Conservation (phyloP, 2,797 vertebrate genomes). For the Pipistrellus pygmaeus region DNA sequence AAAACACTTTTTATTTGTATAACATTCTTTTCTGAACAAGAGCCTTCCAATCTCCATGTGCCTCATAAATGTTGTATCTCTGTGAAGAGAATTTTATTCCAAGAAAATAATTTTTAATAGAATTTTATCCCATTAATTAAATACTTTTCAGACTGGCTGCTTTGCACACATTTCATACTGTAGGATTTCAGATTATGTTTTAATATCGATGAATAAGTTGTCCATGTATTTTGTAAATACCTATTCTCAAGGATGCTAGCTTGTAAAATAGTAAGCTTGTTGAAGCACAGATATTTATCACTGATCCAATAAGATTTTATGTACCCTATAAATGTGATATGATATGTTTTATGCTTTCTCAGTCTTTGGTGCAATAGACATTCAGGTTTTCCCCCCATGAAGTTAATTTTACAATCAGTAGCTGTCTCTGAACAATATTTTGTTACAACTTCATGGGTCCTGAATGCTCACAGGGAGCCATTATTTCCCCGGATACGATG, state of each 20-base stretch:
- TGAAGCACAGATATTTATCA: conserved; percentile 85
- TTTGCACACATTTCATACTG: background rate
- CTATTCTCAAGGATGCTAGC: conserved; percentile 68
- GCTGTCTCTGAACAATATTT: conserved; percentile 81
- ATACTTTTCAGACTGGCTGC: conserved; percentile 68
- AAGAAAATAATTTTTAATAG: conserved; percentile 62
- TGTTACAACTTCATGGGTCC: conserved; percentile 68
- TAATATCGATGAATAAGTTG: conserved; percentile 75
- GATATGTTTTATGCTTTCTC: conserved; percentile 82
- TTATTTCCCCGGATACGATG: conserved; percentile 51
- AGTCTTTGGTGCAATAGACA: conserved; percentile 77
- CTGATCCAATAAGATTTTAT: conserved; percentile 85
- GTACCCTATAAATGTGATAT: conserved; percentile 82
- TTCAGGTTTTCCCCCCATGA: conserved; percentile 61
- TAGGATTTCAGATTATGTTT: conserved; percentile 56
- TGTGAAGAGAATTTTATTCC: background rate
- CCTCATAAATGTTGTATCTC: background rate
- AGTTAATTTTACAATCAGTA: conserved; percentile 82
- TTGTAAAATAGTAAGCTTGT: conserved; percentile 83
- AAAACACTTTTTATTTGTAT: conserved; percentile 36
- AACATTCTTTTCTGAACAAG: conserved; percentile 25
- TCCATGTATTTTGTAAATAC: conserved; percentile 73
- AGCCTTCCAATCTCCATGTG: background rate
- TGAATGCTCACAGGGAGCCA: conserved; percentile 62
- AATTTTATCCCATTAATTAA: conserved; percentile 72